Evolutionary conservation across 2,113 vertebrate genomes (phyloP), one percentile per base, ranked within the genome.

Genomic region (Natator depressus): DNA sequence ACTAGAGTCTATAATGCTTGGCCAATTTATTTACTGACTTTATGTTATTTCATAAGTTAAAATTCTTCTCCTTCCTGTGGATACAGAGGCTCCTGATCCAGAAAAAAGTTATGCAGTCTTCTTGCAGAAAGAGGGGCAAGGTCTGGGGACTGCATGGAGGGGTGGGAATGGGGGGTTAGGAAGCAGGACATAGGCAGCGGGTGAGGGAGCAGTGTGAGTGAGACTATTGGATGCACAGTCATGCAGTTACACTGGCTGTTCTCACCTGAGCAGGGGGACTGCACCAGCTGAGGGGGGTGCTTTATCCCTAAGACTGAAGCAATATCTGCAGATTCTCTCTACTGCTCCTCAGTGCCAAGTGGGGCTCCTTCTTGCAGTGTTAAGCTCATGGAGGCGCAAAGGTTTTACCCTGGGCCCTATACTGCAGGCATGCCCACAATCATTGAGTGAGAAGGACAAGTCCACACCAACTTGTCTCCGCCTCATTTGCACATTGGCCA

Each of bases 21-120:
- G 12, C 87, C 84, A 84, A 76, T 65, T 96, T 95, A 95, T 95
- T 91, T 93, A 87, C 82, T 54, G 42, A 92, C 53, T 75, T 93
- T 86, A 11, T 75, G 47, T 84, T 94, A 29, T 89, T 82, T 49
- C 81, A 85, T 31, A 9, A 62, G 54, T 87, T 79, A 87, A n/a
- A 62, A 85, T 49, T 49, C 47, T 65, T 92, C 22, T 25, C 19
- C 7, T 5, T 54, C 49, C 53, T 82, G 24, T 46, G 38, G 75
- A 20, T 80, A 5, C 11, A n/a, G 80, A 75, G 75, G 17, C 5
- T 91, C 2, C 10, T 50, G 80, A 46, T 14, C 84, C 88, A 54
- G 89, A 78, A 92, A 88, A 82, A 83, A 27, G 81, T 85, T 49
- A 76, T 80, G 35, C 65, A 65, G 29, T 91, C 19, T 80, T 62